phyloP scores from a whole-genome alignment of 2,888 invertebrate species.

The Lithophane ornitopus region DNA sequence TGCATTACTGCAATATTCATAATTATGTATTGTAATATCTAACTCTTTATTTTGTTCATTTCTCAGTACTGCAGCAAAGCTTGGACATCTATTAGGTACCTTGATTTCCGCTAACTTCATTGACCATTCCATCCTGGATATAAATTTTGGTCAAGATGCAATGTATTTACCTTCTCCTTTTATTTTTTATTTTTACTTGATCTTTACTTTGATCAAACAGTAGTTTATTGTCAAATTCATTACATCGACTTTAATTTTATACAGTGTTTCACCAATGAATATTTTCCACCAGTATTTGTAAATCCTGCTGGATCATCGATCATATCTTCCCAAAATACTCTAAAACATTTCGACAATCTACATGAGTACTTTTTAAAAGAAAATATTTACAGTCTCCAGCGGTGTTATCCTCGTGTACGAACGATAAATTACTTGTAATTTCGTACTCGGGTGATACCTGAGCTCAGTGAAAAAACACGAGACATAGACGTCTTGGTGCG shows the following conservation, averaged over 20 bases:
- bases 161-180: neutral
- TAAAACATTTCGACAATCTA: constrained; percentile 69
- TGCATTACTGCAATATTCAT: neutral
- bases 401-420: constrained; percentile 81
- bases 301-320: constrained; percentile 16
- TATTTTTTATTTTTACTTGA: too few species aligned
- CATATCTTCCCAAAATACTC: constrained; percentile 51
- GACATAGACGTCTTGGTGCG: constrained; percentile 91
- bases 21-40: neutral
- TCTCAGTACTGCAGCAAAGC: neutral
- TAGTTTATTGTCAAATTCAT: neutral
- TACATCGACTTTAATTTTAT: neutral
- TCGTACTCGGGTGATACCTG: constrained; percentile 90
- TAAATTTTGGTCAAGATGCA: neutral
- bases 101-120: neutral
- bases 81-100: neutral
- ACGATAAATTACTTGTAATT: constrained; percentile 90
- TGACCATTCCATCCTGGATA: neutral
- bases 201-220: neutral
- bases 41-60: neutral
- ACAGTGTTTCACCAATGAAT: neutral
- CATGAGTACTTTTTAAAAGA: constrained; percentile 67
- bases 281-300: constrained; percentile 14
- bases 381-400: constrained; percentile 74
- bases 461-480: constrained; percentile 89